Evolutionary conservation across 2,797 vertebrate genomes (phyloP).

Genomic region (Lindbergichthys nudifrons): DNA sequence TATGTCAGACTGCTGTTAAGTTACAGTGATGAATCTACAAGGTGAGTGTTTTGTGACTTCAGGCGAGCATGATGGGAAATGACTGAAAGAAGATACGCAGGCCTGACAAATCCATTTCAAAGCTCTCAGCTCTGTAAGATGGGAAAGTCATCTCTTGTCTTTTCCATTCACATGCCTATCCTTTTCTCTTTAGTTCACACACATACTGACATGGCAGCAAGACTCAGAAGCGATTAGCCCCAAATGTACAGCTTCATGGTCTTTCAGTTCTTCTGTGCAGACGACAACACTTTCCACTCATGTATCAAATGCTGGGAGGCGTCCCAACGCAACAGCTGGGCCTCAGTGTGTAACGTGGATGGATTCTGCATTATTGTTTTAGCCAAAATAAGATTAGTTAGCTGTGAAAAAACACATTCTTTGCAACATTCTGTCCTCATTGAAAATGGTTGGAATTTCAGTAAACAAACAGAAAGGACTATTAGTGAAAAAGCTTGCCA

Average conservation of each 20-base stretch:
- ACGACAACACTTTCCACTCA: slow-evolving; percentile 49
- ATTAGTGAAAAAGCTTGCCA: too few species aligned
- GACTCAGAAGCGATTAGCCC: slow-evolving; percentile 34
- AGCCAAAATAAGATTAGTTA: neutral
- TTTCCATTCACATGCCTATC: slow-evolving; percentile 15
- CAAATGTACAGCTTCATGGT: slow-evolving; percentile 58
- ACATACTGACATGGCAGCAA: slow-evolving; percentile 31
- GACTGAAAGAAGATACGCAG: slow-evolving; percentile 22
- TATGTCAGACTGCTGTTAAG: slow-evolving; percentile 7
- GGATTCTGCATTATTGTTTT: slow-evolving; percentile 15
- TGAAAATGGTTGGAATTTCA: neutral
- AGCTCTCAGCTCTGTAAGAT: slow-evolving; percentile 7
- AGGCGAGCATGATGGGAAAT: slow-evolving; percentile 36
- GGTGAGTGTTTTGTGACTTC: slow-evolving; percentile 15
- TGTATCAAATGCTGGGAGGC: slow-evolving; percentile 36
- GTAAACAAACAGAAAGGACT: too few species aligned
- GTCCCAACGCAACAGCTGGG: slow-evolving; percentile 61
- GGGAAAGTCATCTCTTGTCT: slow-evolving; percentile 51
- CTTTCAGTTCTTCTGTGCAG: slow-evolving; percentile 27
- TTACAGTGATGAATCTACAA: slow-evolving; percentile 20
- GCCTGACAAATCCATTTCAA: slow-evolving; percentile 58
- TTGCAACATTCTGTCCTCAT: neutral
- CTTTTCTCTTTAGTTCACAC: slow-evolving; percentile 22
- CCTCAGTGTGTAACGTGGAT: slow-evolving; percentile 20
- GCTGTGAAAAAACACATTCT: neutral